Conservation (phyloP, 2,888 invertebrate species). For the Amphipyra berbera region DNA sequence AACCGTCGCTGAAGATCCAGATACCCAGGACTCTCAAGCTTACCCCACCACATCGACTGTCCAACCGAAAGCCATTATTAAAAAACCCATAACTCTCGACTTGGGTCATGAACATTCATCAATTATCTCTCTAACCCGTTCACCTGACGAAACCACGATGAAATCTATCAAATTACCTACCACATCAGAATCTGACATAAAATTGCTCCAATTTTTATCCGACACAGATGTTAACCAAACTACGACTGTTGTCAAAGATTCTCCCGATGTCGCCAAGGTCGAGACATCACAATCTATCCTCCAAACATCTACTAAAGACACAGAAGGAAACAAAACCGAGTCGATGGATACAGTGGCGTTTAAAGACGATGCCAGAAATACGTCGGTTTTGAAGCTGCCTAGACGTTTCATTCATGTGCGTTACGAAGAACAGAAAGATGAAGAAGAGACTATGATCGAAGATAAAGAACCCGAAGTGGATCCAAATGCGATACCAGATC, state of each 20-base stretch:
- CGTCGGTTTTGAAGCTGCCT: not conserved
- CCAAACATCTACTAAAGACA: not conserved
- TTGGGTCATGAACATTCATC: not conserved
- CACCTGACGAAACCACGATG: too few species aligned
- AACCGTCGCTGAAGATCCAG: not conserved
- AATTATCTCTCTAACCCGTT: too few species aligned
- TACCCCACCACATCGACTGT: not conserved
- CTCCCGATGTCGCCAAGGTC: too few species aligned
- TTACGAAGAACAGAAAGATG: constrained; percentile 11
- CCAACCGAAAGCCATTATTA: not conserved
- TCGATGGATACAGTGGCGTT: not conserved
- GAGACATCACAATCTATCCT: too few species aligned
- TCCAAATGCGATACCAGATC: too few species aligned
- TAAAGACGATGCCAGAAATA: constrained; percentile 8
- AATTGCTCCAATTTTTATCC: not conserved
- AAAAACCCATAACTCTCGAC: constrained; percentile 1
- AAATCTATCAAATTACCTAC: not conserved
- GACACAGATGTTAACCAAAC: too few species aligned
- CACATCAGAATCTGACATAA: not conserved
- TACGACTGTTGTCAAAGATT: too few species aligned
- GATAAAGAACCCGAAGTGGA: not conserved
- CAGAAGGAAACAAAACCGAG: not conserved
- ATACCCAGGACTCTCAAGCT: not conserved
- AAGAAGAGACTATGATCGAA: not conserved
- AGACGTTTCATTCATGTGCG: not conserved